Percentiles rank a stretch among this genome's conserved stretches.
Conservation (phyloP, 2,797 vertebrate species). For the Austrolebias charrua region DNA sequence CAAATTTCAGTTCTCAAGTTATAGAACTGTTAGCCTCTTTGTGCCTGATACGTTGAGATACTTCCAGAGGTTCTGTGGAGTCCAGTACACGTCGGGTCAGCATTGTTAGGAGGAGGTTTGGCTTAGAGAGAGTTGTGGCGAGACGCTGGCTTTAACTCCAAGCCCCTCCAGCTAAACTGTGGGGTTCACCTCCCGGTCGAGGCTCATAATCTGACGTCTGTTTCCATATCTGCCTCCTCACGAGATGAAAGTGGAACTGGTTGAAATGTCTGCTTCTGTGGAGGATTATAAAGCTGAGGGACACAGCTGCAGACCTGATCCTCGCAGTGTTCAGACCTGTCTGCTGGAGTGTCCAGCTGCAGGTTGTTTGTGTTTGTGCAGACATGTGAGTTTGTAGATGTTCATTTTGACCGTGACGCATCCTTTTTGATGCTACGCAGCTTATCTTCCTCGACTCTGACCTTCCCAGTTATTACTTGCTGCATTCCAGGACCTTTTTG, state of each 20-base stretch:
- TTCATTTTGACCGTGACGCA: conserved; percentile 13
- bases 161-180: conserved; percentile 12
- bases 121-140: conserved; percentile 17
- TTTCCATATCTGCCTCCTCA: conserved; percentile 23
- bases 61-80: neutral
- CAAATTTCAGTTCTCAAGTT: neutral
- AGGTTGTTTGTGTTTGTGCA: neutral
- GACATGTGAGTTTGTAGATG: conserved; percentile 3
- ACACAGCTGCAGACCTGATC: conserved; percentile 16
- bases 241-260: conserved; percentile 15
- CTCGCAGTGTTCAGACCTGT: neutral
- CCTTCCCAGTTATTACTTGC: conserved; percentile 45
- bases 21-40: neutral
- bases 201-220: conserved; percentile 36
- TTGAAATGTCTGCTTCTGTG: neutral
- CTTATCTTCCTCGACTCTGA: conserved; percentile 23
- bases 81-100: neutral
- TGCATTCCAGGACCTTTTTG: conserved; percentile 53
- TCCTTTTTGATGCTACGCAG: conserved; percentile 28
- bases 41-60: no score
- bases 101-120: neutral
- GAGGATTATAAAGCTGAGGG: conserved; percentile 29
- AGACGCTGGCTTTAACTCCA: conserved; percentile 35
- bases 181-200: conserved; percentile 31
- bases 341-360: neutral